Percentiles rank a stretch among this genome's conserved stretches.
phyloP scores from a whole-genome alignment of 1,140 invertebrate genomes.

The Drosophila ogumai region DNA sequence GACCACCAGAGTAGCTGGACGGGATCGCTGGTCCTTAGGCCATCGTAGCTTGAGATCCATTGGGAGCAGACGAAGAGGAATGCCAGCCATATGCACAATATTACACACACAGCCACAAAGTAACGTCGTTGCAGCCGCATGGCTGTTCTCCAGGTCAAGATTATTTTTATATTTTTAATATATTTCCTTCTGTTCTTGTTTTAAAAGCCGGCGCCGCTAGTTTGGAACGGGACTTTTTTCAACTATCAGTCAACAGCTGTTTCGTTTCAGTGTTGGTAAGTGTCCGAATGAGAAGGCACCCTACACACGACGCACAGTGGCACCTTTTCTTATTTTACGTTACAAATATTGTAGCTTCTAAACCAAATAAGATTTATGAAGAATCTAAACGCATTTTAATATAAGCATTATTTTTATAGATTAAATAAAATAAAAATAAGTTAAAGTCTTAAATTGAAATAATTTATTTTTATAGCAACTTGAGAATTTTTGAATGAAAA shows the following conservation, averaged over 20 bases:
- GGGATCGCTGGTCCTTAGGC: not conserved
- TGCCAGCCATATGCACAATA: slow-evolving; percentile 13
- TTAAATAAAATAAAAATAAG: too few relatives aligned
- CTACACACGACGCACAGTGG: too few relatives aligned
- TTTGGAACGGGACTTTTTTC: slow-evolving; percentile 9
- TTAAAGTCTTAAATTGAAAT: too few relatives aligned
- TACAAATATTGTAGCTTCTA: too few relatives aligned
- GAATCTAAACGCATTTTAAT: too few relatives aligned
- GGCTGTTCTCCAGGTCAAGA: not conserved
- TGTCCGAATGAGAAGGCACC: too few relatives aligned
- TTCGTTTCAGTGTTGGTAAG: slow-evolving; percentile 15
- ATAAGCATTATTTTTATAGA: too few relatives aligned
- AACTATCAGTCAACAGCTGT: slow-evolving; percentile 17
- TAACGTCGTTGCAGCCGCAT: slow-evolving; percentile 49
- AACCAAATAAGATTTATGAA: too few relatives aligned
- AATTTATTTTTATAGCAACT: too few relatives aligned
- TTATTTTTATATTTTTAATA: not conserved
- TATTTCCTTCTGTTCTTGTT: not conserved
- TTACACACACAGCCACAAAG: not conserved
- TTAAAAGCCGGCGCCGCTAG: slow-evolving; percentile 31
- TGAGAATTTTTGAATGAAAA: too few relatives aligned
- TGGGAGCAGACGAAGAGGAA: not conserved
- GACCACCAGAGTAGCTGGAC: slow-evolving; percentile 66
- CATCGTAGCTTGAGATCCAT: not conserved
- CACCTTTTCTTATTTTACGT: too few relatives aligned